Percentiles rank a stretch among this genome's conserved stretches.
Evolutionary conservation across 1,140 invertebrate genomes (phyloP).

Genomic region (Drosophila navojoa): DNA sequence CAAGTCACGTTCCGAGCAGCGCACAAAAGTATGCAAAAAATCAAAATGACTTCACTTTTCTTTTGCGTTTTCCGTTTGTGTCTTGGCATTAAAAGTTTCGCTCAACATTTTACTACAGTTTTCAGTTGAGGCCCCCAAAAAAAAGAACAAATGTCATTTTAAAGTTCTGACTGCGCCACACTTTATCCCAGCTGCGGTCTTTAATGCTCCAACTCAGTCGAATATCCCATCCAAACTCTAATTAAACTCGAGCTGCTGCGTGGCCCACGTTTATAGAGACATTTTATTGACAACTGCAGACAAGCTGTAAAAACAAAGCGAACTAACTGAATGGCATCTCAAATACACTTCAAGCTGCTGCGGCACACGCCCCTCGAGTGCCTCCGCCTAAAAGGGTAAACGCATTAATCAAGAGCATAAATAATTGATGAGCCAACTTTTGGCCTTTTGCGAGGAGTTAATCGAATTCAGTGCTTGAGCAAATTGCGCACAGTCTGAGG

Average conservation of each 20-base stretch:
- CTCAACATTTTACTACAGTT: slow-evolving; percentile 14
- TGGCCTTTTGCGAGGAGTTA: neutral
- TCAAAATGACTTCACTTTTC: neutral
- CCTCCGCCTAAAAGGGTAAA: slow-evolving; percentile 8
- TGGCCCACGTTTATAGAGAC: slow-evolving; percentile 4
- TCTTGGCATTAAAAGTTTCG: neutral
- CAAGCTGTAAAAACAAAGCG: neutral
- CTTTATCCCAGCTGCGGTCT: slow-evolving; percentile 11
- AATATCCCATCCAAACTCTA: neutral
- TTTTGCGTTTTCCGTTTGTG: neutral
- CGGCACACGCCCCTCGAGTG: slow-evolving; percentile 4
- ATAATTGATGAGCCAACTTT: slow-evolving; percentile 5
- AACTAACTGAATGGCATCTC: slow-evolving; percentile 5
- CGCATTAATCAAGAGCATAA: slow-evolving; percentile 14
- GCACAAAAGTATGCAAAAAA: slow-evolving; percentile 25
- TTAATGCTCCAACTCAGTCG: neutral
- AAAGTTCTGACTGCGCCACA: neutral
- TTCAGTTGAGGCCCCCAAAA: neutral
- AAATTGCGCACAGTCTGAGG: neutral
- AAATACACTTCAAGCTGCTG: slow-evolving; percentile 3
- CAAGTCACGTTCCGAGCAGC: slow-evolving; percentile 4
- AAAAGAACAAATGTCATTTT: neutral
- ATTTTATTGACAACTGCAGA: slow-evolving; percentile 11
- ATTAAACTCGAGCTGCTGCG: slow-evolving; percentile 16
- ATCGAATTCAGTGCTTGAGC: slow-evolving; percentile 2